phyloP scores from a whole-genome alignment of 2,113 vertebrate genomes.

The Hemiscyllium ocellatum region DNA sequence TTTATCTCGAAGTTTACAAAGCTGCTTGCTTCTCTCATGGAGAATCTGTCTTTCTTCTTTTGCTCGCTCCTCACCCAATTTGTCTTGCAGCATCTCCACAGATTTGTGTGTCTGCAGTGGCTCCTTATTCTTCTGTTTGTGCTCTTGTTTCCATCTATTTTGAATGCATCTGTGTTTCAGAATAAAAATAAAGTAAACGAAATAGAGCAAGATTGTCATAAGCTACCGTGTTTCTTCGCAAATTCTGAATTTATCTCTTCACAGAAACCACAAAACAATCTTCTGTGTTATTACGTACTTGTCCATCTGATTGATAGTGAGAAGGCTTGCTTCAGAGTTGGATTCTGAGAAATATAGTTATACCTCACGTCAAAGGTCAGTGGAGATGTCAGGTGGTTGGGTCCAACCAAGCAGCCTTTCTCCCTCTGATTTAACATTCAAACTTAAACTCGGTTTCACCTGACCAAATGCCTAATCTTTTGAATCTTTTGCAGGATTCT shows the following conservation, averaged over 20 bases:
- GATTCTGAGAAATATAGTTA: background rate
- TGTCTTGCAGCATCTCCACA: slow-evolving; percentile 40
- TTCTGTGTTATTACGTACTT: background rate
- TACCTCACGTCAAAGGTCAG: background rate
- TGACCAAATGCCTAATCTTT: background rate
- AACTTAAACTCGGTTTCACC: background rate
- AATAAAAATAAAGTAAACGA: background rate
- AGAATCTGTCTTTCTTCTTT: slow-evolving; percentile 45
- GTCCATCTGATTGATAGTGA: background rate
- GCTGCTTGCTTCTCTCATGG: slow-evolving; percentile 45
- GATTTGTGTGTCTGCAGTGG: slow-evolving; percentile 39
- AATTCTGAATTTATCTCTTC: background rate
- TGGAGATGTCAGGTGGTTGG: background rate
- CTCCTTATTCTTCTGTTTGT: slow-evolving; percentile 3
- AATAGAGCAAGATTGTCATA: background rate
- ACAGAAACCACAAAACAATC: background rate
- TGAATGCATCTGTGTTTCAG: background rate
- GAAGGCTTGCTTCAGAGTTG: background rate
- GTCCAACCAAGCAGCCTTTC: background rate
- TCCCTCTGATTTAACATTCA: background rate
- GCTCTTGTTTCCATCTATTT: slow-evolving; percentile 37
- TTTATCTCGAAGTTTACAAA: slow-evolving; percentile 49
- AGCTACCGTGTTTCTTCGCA: no score
- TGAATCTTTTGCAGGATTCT: background rate
- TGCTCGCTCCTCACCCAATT: slow-evolving; percentile 42